Evolutionary conservation across 2,113 vertebrate genomes (phyloP), one percentile per base, ranked within the genome.

Genomic region (Amazona guildingii): DNA sequence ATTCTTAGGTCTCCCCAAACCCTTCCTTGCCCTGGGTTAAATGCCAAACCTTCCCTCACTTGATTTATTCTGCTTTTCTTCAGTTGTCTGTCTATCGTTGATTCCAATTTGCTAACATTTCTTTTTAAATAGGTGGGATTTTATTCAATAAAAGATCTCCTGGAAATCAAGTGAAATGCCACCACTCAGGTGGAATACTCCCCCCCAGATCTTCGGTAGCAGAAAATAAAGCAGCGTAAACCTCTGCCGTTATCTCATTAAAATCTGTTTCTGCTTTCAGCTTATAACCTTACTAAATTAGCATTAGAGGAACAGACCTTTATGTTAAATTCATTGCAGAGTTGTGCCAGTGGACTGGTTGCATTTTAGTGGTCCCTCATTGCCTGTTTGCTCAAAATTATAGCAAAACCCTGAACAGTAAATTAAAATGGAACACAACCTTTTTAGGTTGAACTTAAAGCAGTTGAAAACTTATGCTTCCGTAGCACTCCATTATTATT

Each of bases 231-330:
- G 21, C 77, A 74, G 49, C 25, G 54, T 72, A 93, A 94, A 94
- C 66, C 64, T 91, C 61, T 82, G 62, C 92, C 62, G 84, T 93
- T 95, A 95, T 95, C 96, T 96, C 95, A 94, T 96, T 96, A 95
- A 95, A 96, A 95, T 80, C 88, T 84, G 67, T 61, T 96, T 95
- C 96, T 94, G 74, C 88, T 94, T 95, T 92, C 74, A 69, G 44
- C 69, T 96, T 96, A 96, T 92, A 90, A 87, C 93, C 66, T 95
- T 43, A 66, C 90, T 94, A 96, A 95, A 97, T 96, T 96, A 96
- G 85, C 92, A 94, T 91, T 94, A 95, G 85, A 95, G 78, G 72
- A 95, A 78, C 73, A 97, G 92, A 90, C 75, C 93, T 95, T 84
- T 92, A 91, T 90, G 84, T 86, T 96, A 93, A 85, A 97, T 95